These are phyloP conservation scores for Lethocerus indicus DNA, from an alignment of 1,140 invertebrate species.

Conservation along the genomic window DNA sequence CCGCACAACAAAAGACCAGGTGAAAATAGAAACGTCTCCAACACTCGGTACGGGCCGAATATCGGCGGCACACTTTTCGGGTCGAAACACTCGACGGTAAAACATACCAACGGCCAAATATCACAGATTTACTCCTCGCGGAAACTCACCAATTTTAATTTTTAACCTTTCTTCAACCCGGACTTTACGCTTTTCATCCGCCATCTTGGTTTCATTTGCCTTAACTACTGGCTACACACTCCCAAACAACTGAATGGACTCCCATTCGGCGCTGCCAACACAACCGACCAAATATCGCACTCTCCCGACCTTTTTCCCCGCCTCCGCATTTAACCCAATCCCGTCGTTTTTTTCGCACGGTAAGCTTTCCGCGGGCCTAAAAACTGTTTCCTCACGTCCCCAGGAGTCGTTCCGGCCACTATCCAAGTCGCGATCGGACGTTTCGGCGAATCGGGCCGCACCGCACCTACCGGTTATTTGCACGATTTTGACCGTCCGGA, in stretches of 20 bases:
- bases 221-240: background rate
- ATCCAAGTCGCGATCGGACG: too few species aligned
- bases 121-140: conserved; percentile 15
- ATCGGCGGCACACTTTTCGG: background rate
- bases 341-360: too few species aligned
- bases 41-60: conserved; percentile 17
- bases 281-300: too few species aligned
- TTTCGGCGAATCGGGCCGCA: too few species aligned
- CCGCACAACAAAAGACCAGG: conserved; percentile 16
- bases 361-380: too few species aligned
- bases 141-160: conserved; percentile 67
- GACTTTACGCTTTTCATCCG: conserved; percentile 65
- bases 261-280: too few species aligned
- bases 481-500: too few species aligned
- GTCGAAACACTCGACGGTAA: background rate
- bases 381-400: too few species aligned
- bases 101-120: background rate
- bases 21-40: conserved; percentile 21
- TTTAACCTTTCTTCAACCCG: conserved; percentile 70
- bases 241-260: background rate
- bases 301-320: too few species aligned
- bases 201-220: conserved; percentile 40
- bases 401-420: too few species aligned
- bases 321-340: too few species aligned
- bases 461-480: too few species aligned